Evolutionary conservation across 1,140 invertebrate species (phyloP).

Genomic region (Apis florea): DNA sequence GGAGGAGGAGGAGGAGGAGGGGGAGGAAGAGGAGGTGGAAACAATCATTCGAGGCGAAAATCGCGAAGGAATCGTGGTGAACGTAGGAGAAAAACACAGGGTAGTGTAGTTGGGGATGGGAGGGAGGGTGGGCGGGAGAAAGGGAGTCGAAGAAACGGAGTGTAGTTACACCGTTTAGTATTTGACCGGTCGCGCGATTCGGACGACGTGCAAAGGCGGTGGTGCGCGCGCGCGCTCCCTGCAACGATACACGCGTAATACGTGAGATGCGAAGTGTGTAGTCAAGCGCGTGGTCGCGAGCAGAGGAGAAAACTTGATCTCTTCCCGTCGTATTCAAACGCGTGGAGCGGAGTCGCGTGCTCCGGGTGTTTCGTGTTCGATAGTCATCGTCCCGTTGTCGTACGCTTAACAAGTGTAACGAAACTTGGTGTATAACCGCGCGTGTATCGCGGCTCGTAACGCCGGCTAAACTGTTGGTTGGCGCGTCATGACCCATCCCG

Average conservation of each 20-base stretch:
- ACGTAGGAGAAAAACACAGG: not conserved
- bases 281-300: not conserved
- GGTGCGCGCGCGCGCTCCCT: not conserved
- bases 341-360: slow-evolving; percentile 48
- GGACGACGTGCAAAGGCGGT: slow-evolving; percentile 7
- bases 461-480: slow-evolving; percentile 17
- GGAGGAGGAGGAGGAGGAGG: not conserved
- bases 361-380: slow-evolving; percentile 34
- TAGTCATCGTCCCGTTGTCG: slow-evolving; percentile 26
- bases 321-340: not conserved
- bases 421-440: slow-evolving; percentile 45
- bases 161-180: slow-evolving; percentile 14
- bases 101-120: not conserved
- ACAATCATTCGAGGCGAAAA: slow-evolving; percentile 1
- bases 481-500: not conserved
- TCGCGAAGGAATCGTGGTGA: not conserved
- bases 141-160: not conserved
- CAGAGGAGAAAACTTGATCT: slow-evolving; percentile 11
- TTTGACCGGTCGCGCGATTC: slow-evolving; percentile 48
- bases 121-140: not conserved
- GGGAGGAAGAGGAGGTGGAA: not conserved
- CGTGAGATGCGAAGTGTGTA: not conserved
- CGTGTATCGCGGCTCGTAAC: slow-evolving; percentile 28
- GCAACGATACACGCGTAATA: not conserved
- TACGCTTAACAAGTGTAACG: slow-evolving; percentile 48